phyloP scores from a whole-genome alignment of 2,113 vertebrate genomes.

The Semicossyphus pulcher region DNA sequence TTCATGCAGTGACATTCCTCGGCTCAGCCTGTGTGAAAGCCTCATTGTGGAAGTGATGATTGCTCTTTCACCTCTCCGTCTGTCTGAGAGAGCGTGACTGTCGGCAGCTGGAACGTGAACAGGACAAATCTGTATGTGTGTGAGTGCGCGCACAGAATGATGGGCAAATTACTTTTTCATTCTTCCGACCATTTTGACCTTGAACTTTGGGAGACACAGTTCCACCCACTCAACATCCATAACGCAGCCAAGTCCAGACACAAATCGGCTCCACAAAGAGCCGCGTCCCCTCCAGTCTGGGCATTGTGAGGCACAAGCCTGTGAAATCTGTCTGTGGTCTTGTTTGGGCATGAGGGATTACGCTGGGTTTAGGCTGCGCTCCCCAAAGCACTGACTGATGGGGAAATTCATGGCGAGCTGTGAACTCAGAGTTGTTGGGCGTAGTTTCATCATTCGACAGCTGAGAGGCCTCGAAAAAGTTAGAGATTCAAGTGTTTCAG shows the following conservation, averaged over 20 bases:
- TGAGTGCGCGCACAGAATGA: background rate
- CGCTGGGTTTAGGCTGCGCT: conserved; percentile 44
- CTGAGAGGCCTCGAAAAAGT: conserved; percentile 9
- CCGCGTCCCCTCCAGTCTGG: conserved; percentile 50
- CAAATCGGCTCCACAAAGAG: conserved; percentile 51
- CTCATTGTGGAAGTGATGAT: conserved; percentile 55
- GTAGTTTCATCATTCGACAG: conserved; percentile 33
- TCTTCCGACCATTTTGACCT: conserved; percentile 48
- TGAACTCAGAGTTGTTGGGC: background rate
- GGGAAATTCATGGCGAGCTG: conserved; percentile 47
- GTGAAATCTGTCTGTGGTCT: conserved; percentile 76
- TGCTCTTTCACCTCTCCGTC: conserved; percentile 60
- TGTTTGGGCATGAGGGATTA: conserved; percentile 76
- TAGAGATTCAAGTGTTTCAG: conserved; percentile 1
- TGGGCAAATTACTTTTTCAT: conserved; percentile 58
- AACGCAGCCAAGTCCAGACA: conserved; percentile 41
- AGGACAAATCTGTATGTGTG: conserved; percentile 44
- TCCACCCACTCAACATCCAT: conserved; percentile 44
- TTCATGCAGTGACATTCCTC: conserved; percentile 41
- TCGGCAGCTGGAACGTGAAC: conserved; percentile 83
- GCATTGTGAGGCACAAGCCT: conserved; percentile 74
- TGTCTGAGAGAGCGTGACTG: conserved; percentile 68
- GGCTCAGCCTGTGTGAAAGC: conserved; percentile 39
- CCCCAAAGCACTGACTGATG: conserved; percentile 46
- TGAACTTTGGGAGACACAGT: conserved; percentile 28